Base-by-base conservation (phyloP, 2,888 invertebrate species). In the Macaria liturata region DNA sequence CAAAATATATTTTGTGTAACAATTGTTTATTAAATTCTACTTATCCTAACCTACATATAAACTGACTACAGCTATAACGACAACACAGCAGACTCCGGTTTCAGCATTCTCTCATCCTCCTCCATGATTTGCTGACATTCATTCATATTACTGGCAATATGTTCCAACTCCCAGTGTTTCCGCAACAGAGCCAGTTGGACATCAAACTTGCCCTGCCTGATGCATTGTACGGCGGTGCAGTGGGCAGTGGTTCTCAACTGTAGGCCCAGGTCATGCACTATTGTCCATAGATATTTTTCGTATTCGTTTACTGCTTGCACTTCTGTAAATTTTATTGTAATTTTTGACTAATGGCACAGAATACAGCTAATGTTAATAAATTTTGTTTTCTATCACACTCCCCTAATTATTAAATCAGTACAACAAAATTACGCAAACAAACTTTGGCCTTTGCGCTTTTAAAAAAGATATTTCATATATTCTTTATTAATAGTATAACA, bases 221-320 rank as follows among this genome's bases (percentile, higher is more conserved):
- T 93, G 75, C 98, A 97, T 62, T 97, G 95, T 5, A 98, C 90
- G 7, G 94, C 94, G 0, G 94, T 94, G 75, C 97, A 97, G 66
- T 96, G 94, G 0, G 99, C 98, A 0, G 94, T 94, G 1, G 96
- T 95, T 70, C 95, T 95, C 43, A 98, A 78, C 74, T 95, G 94
- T 0, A 96, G 78, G 4, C 98, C 99, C 42, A 99, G 88, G 62
- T 98, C 96, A 77, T 97, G 95, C 9, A 98, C 86, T n/a, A 99
- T 72, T 0, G 93, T 91, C 79, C 94, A 95, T 20, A 99, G 84
- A 78, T 95, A 97, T 46, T 92, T 87, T 65, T 96, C 96, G 69
- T 94, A 94, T 84, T 98, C 98, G 85, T 98, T 98, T 32, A 97
- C 94, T 42, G 95, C 94, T 78, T 97, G 96, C 34, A 99, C 89